phyloP scores from a whole-genome alignment of 2,797 vertebrate species.

The Borostomias antarcticus region DNA sequence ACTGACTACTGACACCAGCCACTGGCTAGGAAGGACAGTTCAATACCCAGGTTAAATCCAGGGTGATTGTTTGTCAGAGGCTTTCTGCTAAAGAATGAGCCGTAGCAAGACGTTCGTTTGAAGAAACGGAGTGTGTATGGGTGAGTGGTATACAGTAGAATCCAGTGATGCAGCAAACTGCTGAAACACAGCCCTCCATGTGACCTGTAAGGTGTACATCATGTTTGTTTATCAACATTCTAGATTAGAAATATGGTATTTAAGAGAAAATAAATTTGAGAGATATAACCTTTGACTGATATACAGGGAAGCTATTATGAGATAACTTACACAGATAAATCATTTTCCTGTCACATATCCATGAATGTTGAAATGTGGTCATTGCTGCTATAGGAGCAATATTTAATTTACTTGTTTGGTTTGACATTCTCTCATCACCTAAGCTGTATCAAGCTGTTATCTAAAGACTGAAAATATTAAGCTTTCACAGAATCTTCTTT shows the following conservation, averaged over 20 bases:
- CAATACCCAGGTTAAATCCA: not conserved
- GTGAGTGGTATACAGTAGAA: not conserved
- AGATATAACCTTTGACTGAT: not conserved
- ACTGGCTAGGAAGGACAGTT: not conserved
- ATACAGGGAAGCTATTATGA: not conserved
- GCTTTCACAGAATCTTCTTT: not conserved
- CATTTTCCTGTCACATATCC: too few relatives aligned
- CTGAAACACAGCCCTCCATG: not conserved
- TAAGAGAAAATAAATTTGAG: not conserved
- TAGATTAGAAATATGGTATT: not conserved
- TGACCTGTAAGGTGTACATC: not conserved
- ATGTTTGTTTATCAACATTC: too few relatives aligned
- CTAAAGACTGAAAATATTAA: conserved; percentile 9
- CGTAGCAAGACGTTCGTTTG: not conserved
- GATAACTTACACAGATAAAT: not conserved
- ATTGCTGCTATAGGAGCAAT: conserved; percentile 17
- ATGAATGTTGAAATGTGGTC: conserved; percentile 3
- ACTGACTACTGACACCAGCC: not conserved
- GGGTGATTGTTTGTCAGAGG: not conserved
- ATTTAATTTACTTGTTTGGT: conserved; percentile 23
- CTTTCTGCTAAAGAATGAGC: not conserved
- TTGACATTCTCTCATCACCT: conserved; percentile 26
- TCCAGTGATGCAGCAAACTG: not conserved
- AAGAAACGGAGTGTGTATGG: not conserved
- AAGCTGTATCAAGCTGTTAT: conserved; percentile 15